Conservation (phyloP, 2,888 invertebrate species). For the Polylopha cassiicola region DNA sequence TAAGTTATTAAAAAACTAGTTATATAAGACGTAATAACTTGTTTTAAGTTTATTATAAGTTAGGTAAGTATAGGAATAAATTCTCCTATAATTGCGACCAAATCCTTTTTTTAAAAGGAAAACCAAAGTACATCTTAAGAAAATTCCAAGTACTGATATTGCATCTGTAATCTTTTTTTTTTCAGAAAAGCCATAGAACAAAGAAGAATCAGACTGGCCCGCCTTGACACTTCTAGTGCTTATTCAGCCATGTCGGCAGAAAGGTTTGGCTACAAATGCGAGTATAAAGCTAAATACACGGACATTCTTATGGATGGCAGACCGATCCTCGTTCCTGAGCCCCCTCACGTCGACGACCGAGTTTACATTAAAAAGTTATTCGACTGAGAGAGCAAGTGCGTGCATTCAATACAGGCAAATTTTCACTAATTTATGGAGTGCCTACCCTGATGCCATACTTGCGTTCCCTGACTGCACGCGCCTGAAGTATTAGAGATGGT, state of each 20-base stretch:
- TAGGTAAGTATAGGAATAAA: too few species aligned
- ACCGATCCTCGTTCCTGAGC: conserved; percentile 79
- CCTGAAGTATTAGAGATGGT: too few species aligned
- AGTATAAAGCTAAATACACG: conserved; percentile 79
- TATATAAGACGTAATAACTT: too few species aligned
- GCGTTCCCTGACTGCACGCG: too few species aligned
- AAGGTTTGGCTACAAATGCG: conserved; percentile 82
- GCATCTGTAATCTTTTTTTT: conserved; percentile 30
- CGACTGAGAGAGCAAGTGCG: conserved; percentile 15
- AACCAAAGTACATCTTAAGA: not conserved
- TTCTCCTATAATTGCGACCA: too few species aligned
- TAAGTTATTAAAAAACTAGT: too few species aligned
- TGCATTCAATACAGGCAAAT: conserved; percentile 1
- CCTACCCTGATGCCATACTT: too few species aligned
- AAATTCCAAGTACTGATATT: too few species aligned
- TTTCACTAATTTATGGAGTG: too few species aligned
- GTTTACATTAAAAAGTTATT: conserved; percentile 73
- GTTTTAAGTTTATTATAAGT: too few species aligned
- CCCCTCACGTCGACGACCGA: conserved; percentile 79
- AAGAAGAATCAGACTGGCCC: conserved; percentile 76
- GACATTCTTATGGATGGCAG: conserved; percentile 80
- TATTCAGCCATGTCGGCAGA: conserved; percentile 86
- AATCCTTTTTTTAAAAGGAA: too few species aligned
- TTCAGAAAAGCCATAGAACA: conserved; percentile 77
- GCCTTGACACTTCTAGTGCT: conserved; percentile 85